A percentile compares a stretch with the other conserved stretches of the same genome.
phyloP scores from a whole-genome alignment of 2,113 vertebrate species.

The Loxodonta africana region DNA sequence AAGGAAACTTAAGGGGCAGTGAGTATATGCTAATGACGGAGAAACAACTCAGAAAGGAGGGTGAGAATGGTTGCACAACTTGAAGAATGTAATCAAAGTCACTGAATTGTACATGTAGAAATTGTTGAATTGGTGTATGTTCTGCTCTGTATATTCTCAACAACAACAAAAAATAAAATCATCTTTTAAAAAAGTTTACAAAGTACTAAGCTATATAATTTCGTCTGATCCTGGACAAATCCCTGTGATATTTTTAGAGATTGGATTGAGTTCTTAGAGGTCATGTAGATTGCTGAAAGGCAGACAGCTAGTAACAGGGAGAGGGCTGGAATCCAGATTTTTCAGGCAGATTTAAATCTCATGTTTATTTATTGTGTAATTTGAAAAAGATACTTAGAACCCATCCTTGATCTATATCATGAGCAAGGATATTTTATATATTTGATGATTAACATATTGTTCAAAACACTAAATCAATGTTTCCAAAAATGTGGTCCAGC shows the following conservation, averaged over 20 bases:
- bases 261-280: neutral
- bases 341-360: neutral
- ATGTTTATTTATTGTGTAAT: neutral
- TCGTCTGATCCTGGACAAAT: neutral
- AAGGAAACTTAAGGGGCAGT: no score
- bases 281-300: neutral
- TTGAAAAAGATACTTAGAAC: neutral
- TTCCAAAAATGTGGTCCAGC: neutral
- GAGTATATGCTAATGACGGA: no score
- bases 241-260: neutral
- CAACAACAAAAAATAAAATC: no score
- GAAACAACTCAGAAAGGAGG: no score
- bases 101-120: no score
- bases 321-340: neutral
- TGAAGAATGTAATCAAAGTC: no score
- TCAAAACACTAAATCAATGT: neutral
- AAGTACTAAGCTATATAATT: neutral
- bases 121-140: no score
- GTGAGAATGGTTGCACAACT: no score
- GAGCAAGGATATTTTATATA: slow-evolving; percentile 5
- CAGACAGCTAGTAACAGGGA: neutral
- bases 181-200: neutral
- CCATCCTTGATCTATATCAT: neutral
- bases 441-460: neutral
- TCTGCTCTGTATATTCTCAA: no score